These are phyloP conservation scores for Lepidothrix coronata DNA, from an alignment of 2,113 vertebrate genomes.

Conservation along the genomic window DNA sequence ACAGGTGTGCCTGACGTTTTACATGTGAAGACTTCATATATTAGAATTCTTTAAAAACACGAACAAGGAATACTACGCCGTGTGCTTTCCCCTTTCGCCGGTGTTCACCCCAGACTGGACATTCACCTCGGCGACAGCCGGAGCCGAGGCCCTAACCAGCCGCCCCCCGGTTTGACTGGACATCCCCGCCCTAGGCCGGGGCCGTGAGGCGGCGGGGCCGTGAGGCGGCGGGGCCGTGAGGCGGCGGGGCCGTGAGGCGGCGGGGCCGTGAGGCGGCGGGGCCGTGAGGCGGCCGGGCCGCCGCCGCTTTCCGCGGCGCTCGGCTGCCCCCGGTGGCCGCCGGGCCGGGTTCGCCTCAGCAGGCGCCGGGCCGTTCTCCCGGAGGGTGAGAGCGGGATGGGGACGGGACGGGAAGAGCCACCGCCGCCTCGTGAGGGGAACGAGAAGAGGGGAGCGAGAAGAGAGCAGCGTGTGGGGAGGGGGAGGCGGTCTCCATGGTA, in stretches of 20 bases:
- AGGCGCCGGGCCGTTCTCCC: neutral
- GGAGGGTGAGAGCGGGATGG: too few species aligned
- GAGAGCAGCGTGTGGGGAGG: accelerated
- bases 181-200: too few species aligned
- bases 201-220: neutral
- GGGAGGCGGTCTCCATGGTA: accelerated
- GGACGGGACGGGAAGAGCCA: accelerated
- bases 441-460: accelerated
- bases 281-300: neutral
- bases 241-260: neutral
- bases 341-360: accelerated
- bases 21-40: accelerated
- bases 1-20: accelerated
- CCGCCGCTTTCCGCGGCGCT: neutral
- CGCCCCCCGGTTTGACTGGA: too few species aligned
- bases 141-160: too few species aligned
- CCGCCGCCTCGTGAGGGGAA: too few species aligned
- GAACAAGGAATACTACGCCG: accelerated
- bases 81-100: accelerated
- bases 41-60: neutral
- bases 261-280: too few species aligned
- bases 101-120: neutral
- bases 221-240: neutral
- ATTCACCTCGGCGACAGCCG: accelerated
- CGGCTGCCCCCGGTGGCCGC: neutral